Evolutionary conservation across 92 coral and sea anemone genomes (phyloP).

Genomic region (Bergia sp.): DNA sequence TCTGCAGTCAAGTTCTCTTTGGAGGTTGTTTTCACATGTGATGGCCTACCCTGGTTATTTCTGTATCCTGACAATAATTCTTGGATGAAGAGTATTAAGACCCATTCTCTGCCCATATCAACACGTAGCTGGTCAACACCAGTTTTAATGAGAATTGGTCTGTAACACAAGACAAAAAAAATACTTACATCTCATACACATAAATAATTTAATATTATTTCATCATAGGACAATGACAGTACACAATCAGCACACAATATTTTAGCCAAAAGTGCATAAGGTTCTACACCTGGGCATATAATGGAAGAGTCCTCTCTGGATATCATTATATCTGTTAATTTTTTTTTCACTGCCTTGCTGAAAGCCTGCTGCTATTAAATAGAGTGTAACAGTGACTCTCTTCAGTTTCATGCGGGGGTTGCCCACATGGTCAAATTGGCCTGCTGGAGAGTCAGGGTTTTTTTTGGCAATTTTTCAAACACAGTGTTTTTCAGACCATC

Average conservation of each 20-base stretch:
- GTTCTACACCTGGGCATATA: no score
- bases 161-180: conserved; percentile 11
- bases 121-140: conserved; percentile 57
- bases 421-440: not conserved
- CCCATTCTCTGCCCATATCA: conserved; percentile 61
- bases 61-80: conserved; percentile 42
- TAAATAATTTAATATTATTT: not conserved
- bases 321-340: not conserved
- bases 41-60: conserved; percentile 43
- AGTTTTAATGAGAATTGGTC: conserved; percentile 50
- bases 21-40: conserved; percentile 59
- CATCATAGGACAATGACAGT: not conserved
- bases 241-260: not conserved
- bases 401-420: not conserved
- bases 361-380: not conserved
- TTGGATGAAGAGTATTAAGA: conserved; percentile 51
- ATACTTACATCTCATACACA: not conserved
- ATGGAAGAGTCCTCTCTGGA: no score
- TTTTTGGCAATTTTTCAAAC: not conserved
- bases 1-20: conserved; percentile 50
- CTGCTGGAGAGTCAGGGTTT: not conserved
- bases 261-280: no score
- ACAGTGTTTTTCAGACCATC: conserved; percentile 5
- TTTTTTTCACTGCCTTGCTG: not conserved
- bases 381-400: not conserved